Percentiles rank a stretch among this genome's conserved stretches.
These are phyloP conservation scores for Acanthaster planci DNA, from an alignment of 35 echinoderm and acorn worm species.

Conservation along the genomic window DNA sequence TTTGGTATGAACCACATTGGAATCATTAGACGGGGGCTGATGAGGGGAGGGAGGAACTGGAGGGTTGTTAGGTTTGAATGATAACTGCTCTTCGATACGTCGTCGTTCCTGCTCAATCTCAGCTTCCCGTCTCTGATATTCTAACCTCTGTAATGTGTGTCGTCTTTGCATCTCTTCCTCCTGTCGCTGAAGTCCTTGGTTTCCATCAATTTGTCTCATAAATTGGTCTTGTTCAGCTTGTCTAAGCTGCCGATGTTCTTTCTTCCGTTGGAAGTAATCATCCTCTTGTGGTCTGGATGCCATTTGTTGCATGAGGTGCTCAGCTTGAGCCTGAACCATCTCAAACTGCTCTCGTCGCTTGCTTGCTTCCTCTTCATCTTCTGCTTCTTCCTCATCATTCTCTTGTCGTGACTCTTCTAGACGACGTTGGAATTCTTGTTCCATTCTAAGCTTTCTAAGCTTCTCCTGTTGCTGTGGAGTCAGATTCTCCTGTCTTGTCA, in stretches of 20 bases:
- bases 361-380: constrained; percentile 34
- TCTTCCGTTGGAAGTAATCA: constrained; percentile 11
- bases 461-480: constrained; percentile 83
- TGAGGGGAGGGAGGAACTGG: neutral
- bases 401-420: constrained; percentile 64
- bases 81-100: constrained; percentile 78
- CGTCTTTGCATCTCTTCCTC: constrained; percentile 84
- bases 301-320: constrained; percentile 31
- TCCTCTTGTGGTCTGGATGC: neutral
- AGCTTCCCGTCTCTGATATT: constrained; percentile 75
- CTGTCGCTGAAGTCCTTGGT: constrained; percentile 43
- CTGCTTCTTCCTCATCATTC: constrained; percentile 58
- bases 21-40: neutral
- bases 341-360: constrained; percentile 54
- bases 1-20: constrained; percentile 48
- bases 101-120: constrained; percentile 84
- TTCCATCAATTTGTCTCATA: constrained; percentile 22
- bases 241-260: neutral
- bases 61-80: constrained; percentile 19
- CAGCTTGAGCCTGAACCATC: constrained; percentile 29
- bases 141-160: constrained; percentile 76
- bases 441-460: constrained; percentile 73
- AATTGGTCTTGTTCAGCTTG: constrained; percentile 16
- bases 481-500: constrained; percentile 46
- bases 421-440: constrained; percentile 79